phyloP scores from a whole-genome alignment of 2,113 vertebrate genomes.

The Macrotis lagotis region DNA sequence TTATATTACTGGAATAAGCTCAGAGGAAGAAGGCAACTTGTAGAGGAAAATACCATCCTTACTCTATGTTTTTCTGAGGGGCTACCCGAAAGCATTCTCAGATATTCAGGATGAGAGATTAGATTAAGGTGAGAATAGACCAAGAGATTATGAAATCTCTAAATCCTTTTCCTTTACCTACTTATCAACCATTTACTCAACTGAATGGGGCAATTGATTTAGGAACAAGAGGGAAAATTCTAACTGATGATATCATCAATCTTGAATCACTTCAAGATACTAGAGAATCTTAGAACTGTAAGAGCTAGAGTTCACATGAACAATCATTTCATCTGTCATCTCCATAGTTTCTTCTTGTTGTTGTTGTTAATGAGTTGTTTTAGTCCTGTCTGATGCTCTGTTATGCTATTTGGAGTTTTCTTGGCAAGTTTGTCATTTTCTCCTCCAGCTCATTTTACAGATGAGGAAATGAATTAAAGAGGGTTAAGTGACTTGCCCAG shows the following conservation, averaged over 20 bases:
- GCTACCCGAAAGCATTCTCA: background rate
- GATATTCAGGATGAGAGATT: background rate
- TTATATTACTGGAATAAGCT: background rate
- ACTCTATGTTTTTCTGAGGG: background rate
- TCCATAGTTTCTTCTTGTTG: no score
- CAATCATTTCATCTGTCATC: background rate
- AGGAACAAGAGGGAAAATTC: background rate
- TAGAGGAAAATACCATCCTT: background rate
- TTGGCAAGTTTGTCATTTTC: background rate
- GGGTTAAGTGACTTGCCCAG: background rate
- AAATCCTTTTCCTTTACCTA: background rate
- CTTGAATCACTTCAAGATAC: background rate
- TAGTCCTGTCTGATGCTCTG: no score
- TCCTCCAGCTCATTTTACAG: background rate
- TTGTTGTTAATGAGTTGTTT: no score
- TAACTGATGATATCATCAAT: background rate
- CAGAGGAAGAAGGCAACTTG: background rate
- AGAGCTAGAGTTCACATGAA: background rate
- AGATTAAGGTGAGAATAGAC: background rate
- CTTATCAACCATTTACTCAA: background rate
- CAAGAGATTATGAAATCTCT: background rate
- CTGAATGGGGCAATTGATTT: background rate
- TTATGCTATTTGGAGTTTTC: background rate
- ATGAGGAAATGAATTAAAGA: background rate
- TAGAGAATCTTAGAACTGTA: background rate